These are phyloP conservation scores for Acomys russatus DNA, from an alignment of 2,797 vertebrate genomes.

Conservation along the genomic window DNA sequence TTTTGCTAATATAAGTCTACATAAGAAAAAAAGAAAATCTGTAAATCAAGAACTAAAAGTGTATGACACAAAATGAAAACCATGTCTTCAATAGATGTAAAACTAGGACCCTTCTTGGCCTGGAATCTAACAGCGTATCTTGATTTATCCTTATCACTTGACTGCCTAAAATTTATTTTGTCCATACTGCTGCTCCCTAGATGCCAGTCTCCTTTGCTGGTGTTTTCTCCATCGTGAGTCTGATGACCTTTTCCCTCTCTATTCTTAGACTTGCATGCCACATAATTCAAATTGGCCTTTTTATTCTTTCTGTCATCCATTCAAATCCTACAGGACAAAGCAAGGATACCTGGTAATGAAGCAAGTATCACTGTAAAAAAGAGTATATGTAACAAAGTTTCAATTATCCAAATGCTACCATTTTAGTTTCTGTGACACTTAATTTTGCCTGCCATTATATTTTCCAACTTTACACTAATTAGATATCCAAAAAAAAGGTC, in stretches of 20 bases:
- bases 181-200: background rate
- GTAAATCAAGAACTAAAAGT: slow-evolving; percentile 36
- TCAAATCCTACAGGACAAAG: background rate
- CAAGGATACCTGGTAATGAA: background rate
- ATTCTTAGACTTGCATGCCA: background rate
- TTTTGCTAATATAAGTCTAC: background rate
- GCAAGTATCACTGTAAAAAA: background rate
- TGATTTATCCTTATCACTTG: background rate
- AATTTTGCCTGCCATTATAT: slow-evolving; percentile 20
- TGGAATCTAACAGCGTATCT: background rate
- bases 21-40: slow-evolving; percentile 36
- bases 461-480: slow-evolving; percentile 39
- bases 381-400: background rate
- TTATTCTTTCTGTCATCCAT: background rate
- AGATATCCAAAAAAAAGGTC: background rate
- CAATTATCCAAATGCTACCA: background rate
- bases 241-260: background rate
- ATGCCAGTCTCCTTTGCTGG: background rate
- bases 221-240: background rate
- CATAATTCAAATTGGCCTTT: background rate
- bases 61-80: background rate
- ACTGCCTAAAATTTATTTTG: background rate
- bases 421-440: background rate
- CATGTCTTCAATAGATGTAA: background rate
- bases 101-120: background rate